Percentiles rank a stretch among this genome's conserved stretches.
phyloP scores from a whole-genome alignment of 1,140 invertebrate genomes.

The Lepidurus apus region DNA sequence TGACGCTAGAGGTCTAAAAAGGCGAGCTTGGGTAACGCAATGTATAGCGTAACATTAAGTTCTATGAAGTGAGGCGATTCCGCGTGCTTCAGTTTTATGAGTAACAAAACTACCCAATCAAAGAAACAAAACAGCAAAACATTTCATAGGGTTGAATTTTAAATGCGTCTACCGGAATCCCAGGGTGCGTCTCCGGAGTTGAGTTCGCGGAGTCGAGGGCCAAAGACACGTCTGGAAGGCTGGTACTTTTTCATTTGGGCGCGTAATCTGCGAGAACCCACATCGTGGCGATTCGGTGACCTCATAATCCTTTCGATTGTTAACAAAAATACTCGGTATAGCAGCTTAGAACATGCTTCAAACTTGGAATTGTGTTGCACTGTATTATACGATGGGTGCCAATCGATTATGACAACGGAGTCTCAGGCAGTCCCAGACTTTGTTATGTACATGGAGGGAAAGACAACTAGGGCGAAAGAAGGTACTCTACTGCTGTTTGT shows the following conservation, averaged over 20 bases:
- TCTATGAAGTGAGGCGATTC: too few species aligned
- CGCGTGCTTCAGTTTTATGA: too few species aligned
- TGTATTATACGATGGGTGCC: neutral
- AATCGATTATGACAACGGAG: too few species aligned
- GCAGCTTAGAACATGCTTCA: neutral
- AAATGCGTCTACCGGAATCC: constrained; percentile 21
- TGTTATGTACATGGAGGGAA: too few species aligned
- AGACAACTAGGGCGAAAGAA: too few species aligned
- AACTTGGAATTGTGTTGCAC: neutral
- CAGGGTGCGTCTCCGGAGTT: constrained; percentile 35
- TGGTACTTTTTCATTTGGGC: constrained; percentile 36
- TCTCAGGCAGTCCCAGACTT: too few species aligned
- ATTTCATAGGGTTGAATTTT: neutral
- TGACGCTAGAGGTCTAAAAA: too few species aligned
- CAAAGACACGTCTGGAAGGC: constrained; percentile 28
- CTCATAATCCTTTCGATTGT: neutral
- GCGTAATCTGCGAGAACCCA: constrained; percentile 30
- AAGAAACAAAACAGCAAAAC: neutral
- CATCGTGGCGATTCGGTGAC: constrained; percentile 23
- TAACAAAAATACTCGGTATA: neutral
- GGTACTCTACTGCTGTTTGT: too few species aligned
- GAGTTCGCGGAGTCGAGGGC: constrained; percentile 33
- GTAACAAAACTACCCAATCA: too few species aligned
- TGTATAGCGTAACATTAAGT: too few species aligned
- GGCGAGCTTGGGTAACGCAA: too few species aligned